Percentiles rank a stretch among this genome's conserved stretches.
These are phyloP conservation scores for Druon quercuslanigerum DNA, from an alignment of 1,140 invertebrate species.

Conservation along the genomic window DNA sequence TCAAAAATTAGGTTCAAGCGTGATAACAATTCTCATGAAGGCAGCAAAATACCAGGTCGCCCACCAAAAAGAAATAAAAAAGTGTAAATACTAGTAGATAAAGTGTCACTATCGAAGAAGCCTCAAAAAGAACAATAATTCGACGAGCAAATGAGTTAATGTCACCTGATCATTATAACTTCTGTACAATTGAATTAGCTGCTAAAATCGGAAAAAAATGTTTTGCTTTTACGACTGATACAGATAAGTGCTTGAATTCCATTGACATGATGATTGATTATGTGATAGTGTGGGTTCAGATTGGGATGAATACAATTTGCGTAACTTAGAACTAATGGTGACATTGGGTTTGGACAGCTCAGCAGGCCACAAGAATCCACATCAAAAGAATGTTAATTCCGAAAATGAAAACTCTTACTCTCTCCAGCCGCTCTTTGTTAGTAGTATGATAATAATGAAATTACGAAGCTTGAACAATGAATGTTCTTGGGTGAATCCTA, in stretches of 20 bases:
- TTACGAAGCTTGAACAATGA: too few relatives aligned
- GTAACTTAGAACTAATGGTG: too few relatives aligned
- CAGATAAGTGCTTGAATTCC: not conserved
- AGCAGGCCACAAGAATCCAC: constrained; percentile 22
- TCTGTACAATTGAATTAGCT: not conserved
- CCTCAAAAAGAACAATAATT: too few relatives aligned
- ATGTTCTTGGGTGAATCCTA: too few relatives aligned
- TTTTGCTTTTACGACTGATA: not conserved
- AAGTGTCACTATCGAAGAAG: too few relatives aligned
- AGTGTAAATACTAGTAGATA: too few relatives aligned
- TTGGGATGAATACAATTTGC: constrained; percentile 12
- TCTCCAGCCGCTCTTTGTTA: constrained; percentile 14
- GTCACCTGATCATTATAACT: not conserved
- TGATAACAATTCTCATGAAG: too few relatives aligned
- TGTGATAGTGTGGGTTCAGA: constrained; percentile 27
- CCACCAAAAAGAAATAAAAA: too few relatives aligned
- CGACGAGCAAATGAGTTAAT: too few relatives aligned
- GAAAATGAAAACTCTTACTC: constrained; percentile 5
- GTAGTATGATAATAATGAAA: constrained; percentile 32
- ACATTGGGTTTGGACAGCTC: constrained; percentile 28
- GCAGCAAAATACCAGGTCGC: too few relatives aligned
- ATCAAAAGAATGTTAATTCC: constrained; percentile 8
- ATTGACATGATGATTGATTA: constrained; percentile 1
- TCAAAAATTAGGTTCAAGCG: too few relatives aligned
- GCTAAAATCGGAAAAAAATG: not conserved